Evolutionary conservation across 1,140 invertebrate genomes (phyloP), one percentile per base, ranked within the genome.

Genomic region (Trinorchestia longiramus): DNA sequence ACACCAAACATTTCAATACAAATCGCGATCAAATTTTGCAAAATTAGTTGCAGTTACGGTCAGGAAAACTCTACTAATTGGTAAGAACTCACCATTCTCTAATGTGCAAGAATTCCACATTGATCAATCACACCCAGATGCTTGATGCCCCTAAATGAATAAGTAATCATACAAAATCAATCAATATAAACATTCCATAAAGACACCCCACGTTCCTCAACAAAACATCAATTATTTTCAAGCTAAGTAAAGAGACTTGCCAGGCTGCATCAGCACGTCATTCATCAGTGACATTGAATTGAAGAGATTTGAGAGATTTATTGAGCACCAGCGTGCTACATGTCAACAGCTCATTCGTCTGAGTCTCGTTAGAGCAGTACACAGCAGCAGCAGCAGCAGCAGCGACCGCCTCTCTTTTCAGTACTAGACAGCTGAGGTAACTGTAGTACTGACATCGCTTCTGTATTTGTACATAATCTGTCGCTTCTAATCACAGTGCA

Each of bases 211-310:
- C 28, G 62, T 28, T 23, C 62, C 62, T 36, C 28, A 1, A 77
- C 1, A 77, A 1, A 11, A 19, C 62, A 77, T 77, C 28, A 77
- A 15, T 77, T 77, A 77, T 77, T 77, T 77, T 77, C 28, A 19
- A 77, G 62, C 62, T 77, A 77, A 77, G 28, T 77, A 77, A 77
- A 77, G 62, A 77, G 62, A 77, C 8, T 11, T 77, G 62, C 11
- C 62, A 36, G 62, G 62, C 28, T 11, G 36, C 62, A 77, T 77
- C 28, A 28, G 1, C 11, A 36, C 62, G 62, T 77, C 62, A 77
- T 77, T 77, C 62, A 77, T 77, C 62, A 77, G 62, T 77, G 62
- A 77, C 62, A 77, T 77, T 77, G 62, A 77, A 77, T 77, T 77
- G 62, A 77, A 77, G 62, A 77, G 62, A 77, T 77, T 77, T 28